phyloP scores from a whole-genome alignment of 2,797 vertebrate genomes.

The Neosilurus mollespiculum region DNA sequence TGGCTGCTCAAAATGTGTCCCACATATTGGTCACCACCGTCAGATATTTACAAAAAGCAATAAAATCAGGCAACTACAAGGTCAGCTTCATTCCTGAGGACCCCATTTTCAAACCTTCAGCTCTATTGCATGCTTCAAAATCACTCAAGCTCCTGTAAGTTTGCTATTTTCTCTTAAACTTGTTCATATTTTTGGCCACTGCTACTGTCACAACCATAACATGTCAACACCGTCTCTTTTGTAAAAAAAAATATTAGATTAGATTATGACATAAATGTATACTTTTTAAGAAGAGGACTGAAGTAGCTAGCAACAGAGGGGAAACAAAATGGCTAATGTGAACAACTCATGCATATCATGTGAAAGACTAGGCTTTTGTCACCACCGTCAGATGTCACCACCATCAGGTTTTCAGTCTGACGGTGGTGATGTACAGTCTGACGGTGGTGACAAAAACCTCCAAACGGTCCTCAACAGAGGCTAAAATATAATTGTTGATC shows the following conservation, averaged over 20 bases:
- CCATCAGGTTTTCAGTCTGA: too few species aligned
- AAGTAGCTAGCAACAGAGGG: conserved; percentile 6
- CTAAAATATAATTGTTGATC: not conserved
- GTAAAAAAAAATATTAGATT: conserved; percentile 7
- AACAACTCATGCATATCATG: not conserved
- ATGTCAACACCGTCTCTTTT: conserved; percentile 23
- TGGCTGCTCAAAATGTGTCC: conserved; percentile 24
- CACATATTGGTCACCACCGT: not conserved
- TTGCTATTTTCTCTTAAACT: conserved; percentile 20
- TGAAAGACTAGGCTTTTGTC: not conserved
- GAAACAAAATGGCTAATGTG: conserved; percentile 10
- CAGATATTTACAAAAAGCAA: too few species aligned
- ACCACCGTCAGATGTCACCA: too few species aligned
- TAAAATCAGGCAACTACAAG: too few species aligned
- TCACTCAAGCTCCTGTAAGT: conserved; percentile 16
- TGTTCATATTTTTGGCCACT: conserved; percentile 21
- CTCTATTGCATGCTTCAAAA: conserved; percentile 3
- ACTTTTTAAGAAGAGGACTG: conserved; percentile 23
- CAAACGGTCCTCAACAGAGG: not conserved
- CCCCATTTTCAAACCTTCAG: not conserved
- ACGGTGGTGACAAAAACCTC: too few species aligned
- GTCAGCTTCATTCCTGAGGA: too few species aligned
- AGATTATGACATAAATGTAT: conserved; percentile 23
- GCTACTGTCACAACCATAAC: conserved; percentile 27
- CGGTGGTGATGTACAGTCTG: too few species aligned